These are phyloP conservation scores for Acanthurus leucopareius DNA, from an alignment of 2,797 vertebrate genomes.

Conservation along the genomic window DNA sequence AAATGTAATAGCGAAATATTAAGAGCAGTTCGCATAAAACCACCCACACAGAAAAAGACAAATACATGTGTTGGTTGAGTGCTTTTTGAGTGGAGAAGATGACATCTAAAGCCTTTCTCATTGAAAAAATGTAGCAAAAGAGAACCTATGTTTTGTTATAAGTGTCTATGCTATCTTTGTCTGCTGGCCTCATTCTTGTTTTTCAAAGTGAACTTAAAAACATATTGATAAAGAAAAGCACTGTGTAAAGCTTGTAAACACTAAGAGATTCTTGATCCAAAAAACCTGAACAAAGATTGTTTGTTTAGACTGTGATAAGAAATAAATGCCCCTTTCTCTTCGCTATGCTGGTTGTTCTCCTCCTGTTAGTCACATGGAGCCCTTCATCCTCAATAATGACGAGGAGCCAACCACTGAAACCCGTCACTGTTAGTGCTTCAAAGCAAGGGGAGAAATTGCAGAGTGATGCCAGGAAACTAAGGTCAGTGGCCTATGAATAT, in stretches of 20 bases:
- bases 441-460: slow-evolving; percentile 37
- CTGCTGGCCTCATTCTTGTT: slow-evolving; percentile 41
- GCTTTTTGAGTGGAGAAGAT: slow-evolving; percentile 26
- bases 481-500: slow-evolving; percentile 44
- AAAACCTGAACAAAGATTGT: slow-evolving; percentile 57
- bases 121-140: slow-evolving; percentile 12
- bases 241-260: slow-evolving; percentile 49
- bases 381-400: slow-evolving; percentile 60
- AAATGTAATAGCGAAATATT: slow-evolving; percentile 43
- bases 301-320: slow-evolving; percentile 60
- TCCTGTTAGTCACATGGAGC: slow-evolving; percentile 77
- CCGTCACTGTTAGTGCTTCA: slow-evolving; percentile 58
- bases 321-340: slow-evolving; percentile 75
- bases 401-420: slow-evolving; percentile 59
- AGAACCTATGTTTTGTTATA: slow-evolving; percentile 19
- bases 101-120: slow-evolving; percentile 27
- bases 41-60: slow-evolving; percentile 35
- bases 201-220: slow-evolving; percentile 50
- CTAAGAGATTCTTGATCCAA: slow-evolving; percentile 43
- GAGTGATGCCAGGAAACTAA: slow-evolving; percentile 44
- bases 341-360: slow-evolving; percentile 55
- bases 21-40: slow-evolving; percentile 21
- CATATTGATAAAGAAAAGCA: slow-evolving; percentile 13
- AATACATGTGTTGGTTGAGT: slow-evolving; percentile 32
- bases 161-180: slow-evolving; percentile 36